Conservation (phyloP, 1,140 invertebrate species). For the Drosophila bocqueti region DNA sequence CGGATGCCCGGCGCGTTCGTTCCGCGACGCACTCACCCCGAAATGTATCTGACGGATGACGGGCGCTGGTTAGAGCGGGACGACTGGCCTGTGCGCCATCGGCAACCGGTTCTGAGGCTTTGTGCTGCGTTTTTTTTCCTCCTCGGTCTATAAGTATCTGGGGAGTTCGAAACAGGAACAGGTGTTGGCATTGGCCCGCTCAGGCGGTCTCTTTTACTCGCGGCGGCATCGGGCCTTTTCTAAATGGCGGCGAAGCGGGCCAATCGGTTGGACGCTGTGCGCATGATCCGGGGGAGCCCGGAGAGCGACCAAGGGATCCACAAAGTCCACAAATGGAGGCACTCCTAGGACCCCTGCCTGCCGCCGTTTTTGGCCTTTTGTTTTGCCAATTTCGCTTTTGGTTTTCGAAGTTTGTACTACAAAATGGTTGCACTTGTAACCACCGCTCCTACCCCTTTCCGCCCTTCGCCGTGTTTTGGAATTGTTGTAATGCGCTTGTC, state of each 20-base stretch:
- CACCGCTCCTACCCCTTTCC: not conserved
- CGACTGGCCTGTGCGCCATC: conserved; percentile 14
- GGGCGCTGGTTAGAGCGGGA: conserved; percentile 31
- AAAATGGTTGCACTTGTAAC: conserved; percentile 85
- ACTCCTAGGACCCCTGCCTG: not conserved
- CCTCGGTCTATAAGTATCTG: conserved; percentile 14
- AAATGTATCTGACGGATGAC: conserved; percentile 41
- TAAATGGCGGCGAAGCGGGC: conserved; percentile 85
- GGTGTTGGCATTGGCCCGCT: conserved; percentile 61
- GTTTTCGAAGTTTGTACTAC: conserved; percentile 84
- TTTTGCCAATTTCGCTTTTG: conserved; percentile 82
- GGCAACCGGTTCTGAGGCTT: conserved; percentile 64
- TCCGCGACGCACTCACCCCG: conserved; percentile 54
- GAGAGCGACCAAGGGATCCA: conserved; percentile 30
- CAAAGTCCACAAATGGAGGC: conserved; percentile 75
- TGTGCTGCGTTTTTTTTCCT: conserved; percentile 6
- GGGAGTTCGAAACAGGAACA: conserved; percentile 58
- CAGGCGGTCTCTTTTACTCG: conserved; percentile 41
- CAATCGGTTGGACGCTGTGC: conserved; percentile 76
- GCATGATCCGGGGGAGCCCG: conserved; percentile 59
- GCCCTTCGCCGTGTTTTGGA: conserved; percentile 10
- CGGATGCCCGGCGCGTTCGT: conserved; percentile 20
- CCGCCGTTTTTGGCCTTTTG: conserved; percentile 51
- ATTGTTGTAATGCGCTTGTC: conserved; percentile 83
- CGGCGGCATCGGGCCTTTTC: conserved; percentile 38